Conservation (phyloP, 2,113 vertebrate species). For the Saimiri boliviensis region DNA sequence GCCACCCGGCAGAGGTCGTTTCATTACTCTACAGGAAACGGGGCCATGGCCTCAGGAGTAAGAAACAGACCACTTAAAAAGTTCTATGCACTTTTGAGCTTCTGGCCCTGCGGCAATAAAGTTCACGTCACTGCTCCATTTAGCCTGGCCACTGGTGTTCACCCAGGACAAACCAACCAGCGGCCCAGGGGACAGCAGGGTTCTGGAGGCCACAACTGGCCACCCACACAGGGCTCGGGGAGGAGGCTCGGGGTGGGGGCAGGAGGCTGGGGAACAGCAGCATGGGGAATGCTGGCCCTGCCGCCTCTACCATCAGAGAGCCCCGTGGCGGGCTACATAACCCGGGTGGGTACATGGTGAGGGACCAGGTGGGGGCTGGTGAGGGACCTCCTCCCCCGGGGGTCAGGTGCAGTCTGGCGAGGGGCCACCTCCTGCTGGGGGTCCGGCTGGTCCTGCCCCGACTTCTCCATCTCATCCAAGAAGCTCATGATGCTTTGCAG, state of each 20-base stretch:
- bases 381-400: too few relatives aligned
- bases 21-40: not conserved
- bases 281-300: not conserved
- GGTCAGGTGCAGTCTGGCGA: too few relatives aligned
- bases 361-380: too few relatives aligned
- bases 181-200: not conserved
- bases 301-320: not conserved
- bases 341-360: not conserved
- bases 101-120: not conserved
- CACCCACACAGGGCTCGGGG: not conserved
- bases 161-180: too few relatives aligned
- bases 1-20: accelerated
- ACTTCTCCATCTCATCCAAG: slow-evolving; percentile 96
- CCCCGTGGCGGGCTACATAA: not conserved
- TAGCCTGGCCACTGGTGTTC: too few relatives aligned
- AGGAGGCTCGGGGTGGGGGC: not conserved
- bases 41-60: not conserved
- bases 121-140: not conserved
- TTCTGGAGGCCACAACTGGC: not conserved
- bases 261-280: too few relatives aligned
- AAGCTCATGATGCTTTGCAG: slow-evolving; percentile 97
- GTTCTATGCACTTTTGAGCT: not conserved
- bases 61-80: not conserved
- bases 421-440: slow-evolving; percentile 86
- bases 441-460: slow-evolving; percentile 89